Conservation (phyloP, 2,113 vertebrate genomes). For the Ahaetulla prasina region DNA sequence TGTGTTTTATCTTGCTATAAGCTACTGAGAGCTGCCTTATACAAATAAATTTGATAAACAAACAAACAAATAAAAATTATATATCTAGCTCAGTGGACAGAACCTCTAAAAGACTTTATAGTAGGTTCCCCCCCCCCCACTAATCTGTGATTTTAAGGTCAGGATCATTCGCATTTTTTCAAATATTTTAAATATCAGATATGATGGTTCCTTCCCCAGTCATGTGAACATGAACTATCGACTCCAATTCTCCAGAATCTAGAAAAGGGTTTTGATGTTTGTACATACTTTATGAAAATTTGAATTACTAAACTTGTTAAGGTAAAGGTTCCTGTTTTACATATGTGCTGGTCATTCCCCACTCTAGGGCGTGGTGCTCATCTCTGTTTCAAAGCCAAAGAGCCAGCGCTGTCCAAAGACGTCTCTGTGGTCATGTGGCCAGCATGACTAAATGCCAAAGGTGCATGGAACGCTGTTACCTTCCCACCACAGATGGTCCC, state of each 20-base stretch:
- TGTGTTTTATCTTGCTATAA: too few species aligned
- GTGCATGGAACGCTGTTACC: too few species aligned
- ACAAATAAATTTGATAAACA: too few species aligned
- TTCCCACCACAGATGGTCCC: too few species aligned
- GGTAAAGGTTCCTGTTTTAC: too few species aligned
- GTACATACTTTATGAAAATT: not conserved
- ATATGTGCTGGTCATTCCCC: too few species aligned
- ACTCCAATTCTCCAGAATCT: not conserved
- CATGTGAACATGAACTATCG: not conserved
- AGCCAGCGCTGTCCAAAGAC: too few species aligned
- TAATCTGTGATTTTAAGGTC: not conserved
- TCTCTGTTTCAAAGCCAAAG: too few species aligned
- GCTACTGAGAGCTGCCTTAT: too few species aligned
- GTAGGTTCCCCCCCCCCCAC: fast-evolving
- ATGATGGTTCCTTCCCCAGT: not conserved
- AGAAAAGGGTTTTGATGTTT: not conserved
- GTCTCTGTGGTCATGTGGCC: too few species aligned
- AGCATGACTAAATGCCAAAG: too few species aligned
- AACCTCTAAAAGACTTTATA: not conserved
- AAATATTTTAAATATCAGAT: not conserved
- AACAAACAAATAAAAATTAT: not conserved
- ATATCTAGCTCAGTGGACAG: not conserved
- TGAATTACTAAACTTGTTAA: not conserved
- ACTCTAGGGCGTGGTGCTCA: too few species aligned
- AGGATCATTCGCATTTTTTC: not conserved